These are phyloP conservation scores for Eulemur coronatus DNA, from an alignment of 2,797 vertebrate genomes.

Conservation along the genomic window DNA sequence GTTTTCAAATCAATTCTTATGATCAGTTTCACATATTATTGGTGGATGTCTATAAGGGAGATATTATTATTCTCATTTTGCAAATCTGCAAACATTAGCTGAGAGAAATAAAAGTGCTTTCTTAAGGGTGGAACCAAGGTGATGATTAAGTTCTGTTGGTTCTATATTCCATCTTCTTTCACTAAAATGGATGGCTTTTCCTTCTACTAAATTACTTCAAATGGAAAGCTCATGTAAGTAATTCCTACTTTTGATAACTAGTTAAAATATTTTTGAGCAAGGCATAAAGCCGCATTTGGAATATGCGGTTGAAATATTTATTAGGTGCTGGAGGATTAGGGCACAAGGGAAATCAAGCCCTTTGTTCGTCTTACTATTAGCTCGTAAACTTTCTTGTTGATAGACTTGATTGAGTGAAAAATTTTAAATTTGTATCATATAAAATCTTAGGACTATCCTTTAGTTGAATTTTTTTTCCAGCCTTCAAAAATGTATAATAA, in stretches of 20 bases:
- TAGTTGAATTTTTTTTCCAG: constrained; percentile 3
- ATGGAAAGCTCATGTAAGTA: constrained; percentile 19
- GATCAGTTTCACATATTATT: background rate
- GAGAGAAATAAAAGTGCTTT: background rate
- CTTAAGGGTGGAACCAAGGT: background rate
- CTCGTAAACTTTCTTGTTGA: constrained; percentile 35
- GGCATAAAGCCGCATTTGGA: constrained; percentile 1
- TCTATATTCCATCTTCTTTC: background rate
- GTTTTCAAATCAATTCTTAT: background rate
- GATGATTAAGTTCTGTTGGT: background rate
- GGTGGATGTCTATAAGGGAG: background rate
- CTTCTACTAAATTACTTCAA: background rate
- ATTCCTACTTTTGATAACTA: constrained; percentile 44
- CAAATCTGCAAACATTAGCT: constrained; percentile 1
- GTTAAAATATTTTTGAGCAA: constrained; percentile 33
- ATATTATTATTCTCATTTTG: background rate
- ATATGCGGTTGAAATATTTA: constrained; percentile 49
- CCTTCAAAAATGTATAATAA: constrained; percentile 5
- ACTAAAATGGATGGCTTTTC: background rate
- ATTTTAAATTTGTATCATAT: background rate
- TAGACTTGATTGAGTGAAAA: constrained; percentile 8
- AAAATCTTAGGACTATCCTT: background rate
- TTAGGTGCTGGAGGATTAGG: constrained; percentile 1
- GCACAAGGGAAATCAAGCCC: constrained; percentile 33
- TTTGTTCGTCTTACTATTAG: constrained; percentile 31